phyloP scores from a whole-genome alignment of 2,113 vertebrate species.

The Rhegmatorhina hoffmannsi region DNA sequence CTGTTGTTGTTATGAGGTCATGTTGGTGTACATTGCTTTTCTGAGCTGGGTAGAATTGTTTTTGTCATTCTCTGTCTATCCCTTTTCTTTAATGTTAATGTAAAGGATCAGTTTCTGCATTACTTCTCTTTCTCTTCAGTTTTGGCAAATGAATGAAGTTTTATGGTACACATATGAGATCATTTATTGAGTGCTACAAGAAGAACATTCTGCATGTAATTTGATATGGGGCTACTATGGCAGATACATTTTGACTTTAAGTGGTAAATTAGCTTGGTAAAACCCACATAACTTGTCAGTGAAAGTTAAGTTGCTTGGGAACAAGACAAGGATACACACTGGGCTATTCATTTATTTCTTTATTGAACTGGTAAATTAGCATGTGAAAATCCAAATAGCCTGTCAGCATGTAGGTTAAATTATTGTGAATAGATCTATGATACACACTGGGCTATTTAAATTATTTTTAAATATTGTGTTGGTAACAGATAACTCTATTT shows the following conservation, averaged over 20 bases:
- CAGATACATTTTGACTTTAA: constrained; percentile 43
- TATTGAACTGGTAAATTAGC: constrained; percentile 52
- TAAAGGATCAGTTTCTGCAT: constrained; percentile 33
- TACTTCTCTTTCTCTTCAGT: constrained; percentile 40
- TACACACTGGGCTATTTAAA: constrained; percentile 36
- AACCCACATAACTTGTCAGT: not conserved
- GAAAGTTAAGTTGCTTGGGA: constrained; percentile 20
- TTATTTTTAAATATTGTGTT: constrained; percentile 41
- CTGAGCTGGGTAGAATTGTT: not conserved
- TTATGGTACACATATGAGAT: constrained; percentile 51
- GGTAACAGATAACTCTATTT: constrained; percentile 8
- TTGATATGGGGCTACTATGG: constrained; percentile 21
- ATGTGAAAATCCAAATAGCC: constrained; percentile 53
- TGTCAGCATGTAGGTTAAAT: constrained; percentile 35
- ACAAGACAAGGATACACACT: constrained; percentile 8
- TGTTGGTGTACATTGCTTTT: not conserved
- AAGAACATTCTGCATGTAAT: constrained; percentile 40
- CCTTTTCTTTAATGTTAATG: constrained; percentile 11
- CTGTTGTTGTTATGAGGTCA: not conserved
- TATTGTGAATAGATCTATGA: not conserved
- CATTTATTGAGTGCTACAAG: constrained; percentile 65
- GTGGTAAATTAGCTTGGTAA: constrained; percentile 38
- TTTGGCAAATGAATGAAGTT: constrained; percentile 44
- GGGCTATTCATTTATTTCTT: not conserved
- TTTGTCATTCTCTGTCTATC: not conserved